Percentiles rank a stretch among this genome's conserved stretches.
These are phyloP conservation scores for Elaeidobius kamerunicus DNA, from an alignment of 2,888 invertebrate species.

Conservation along the genomic window DNA sequence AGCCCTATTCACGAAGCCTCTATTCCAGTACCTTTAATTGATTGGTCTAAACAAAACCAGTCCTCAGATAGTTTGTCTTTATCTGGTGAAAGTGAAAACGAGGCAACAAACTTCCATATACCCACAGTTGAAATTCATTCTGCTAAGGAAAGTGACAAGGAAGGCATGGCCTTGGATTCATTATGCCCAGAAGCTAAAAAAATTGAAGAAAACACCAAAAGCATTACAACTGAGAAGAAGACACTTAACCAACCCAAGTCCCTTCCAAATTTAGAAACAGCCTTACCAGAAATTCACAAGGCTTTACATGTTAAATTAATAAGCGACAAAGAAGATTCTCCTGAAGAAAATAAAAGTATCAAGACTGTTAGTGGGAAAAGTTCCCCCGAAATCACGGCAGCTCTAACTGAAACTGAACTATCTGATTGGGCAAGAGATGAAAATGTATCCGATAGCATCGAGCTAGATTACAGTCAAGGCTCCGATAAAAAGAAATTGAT, in stretches of 20 bases:
- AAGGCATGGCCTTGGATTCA: constrained; percentile 45
- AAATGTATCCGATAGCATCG: constrained; percentile 72
- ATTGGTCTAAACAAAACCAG: constrained; percentile 52
- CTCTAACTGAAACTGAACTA: constrained; percentile 81
- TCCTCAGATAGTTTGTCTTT: constrained; percentile 62
- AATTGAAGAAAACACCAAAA: constrained; percentile 37
- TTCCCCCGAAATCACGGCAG: constrained; percentile 62
- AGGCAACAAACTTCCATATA: constrained; percentile 36
- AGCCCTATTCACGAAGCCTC: constrained; percentile 65
- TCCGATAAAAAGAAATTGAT: constrained; percentile 16
- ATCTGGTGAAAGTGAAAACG: constrained; percentile 35
- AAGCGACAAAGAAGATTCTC: constrained; percentile 28
- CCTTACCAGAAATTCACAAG: constrained; percentile 41
- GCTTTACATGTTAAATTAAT: constrained; percentile 39
- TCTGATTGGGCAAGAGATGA: constrained; percentile 87
- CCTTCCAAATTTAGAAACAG: constrained; percentile 42
- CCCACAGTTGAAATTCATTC: constrained; percentile 42
- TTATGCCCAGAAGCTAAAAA: constrained; percentile 25
- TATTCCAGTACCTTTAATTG: constrained; percentile 62
- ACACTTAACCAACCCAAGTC: constrained; percentile 48
- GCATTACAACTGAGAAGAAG: constrained; percentile 47
- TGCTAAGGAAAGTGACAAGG: constrained; percentile 49
- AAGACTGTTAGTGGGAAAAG: constrained; percentile 47
- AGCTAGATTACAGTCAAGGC: constrained; percentile 51
- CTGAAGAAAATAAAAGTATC: constrained; percentile 36